Evolutionary conservation across 2,113 vertebrate genomes (phyloP).

Genomic region (Motacilla tschutschensis): DNA sequence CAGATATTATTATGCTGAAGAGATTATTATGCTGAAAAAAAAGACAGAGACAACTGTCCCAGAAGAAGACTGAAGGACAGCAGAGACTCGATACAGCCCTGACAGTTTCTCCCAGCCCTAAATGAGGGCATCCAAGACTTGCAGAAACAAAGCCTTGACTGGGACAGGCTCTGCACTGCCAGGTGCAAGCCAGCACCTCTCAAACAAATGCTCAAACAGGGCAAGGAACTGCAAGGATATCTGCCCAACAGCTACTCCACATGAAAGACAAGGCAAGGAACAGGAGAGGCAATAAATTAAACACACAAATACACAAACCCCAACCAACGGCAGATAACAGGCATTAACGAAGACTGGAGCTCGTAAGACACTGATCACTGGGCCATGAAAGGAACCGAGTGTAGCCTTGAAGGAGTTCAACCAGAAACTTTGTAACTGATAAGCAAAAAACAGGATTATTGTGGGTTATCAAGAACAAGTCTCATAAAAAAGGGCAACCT

Average conservation of each 20-base stretch:
- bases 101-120: background rate
- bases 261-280: conserved; percentile 46
- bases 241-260: background rate
- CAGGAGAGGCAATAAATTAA: conserved; percentile 38
- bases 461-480: conserved; percentile 6
- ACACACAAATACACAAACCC: background rate
- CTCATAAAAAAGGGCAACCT: conserved; percentile 1
- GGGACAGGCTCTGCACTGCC: fast-evolving
- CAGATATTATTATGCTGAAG: background rate
- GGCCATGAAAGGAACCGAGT: background rate
- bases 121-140: background rate
- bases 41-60: background rate
- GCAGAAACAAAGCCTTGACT: background rate
- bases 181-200: background rate
- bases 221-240: conserved; percentile 9
- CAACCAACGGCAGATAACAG: conserved; percentile 32
- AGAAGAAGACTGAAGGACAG: background rate
- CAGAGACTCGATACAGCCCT: background rate
- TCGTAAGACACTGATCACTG: background rate
- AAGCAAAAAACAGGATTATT: background rate
- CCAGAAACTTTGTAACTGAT: conserved; percentile 37
- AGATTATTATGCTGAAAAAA: background rate
- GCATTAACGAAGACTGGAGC: background rate
- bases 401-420: conserved; percentile 49
- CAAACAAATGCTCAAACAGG: background rate